Base-by-base conservation (phyloP, 2,113 vertebrate species). In the Takifugu flavidus region DNA sequence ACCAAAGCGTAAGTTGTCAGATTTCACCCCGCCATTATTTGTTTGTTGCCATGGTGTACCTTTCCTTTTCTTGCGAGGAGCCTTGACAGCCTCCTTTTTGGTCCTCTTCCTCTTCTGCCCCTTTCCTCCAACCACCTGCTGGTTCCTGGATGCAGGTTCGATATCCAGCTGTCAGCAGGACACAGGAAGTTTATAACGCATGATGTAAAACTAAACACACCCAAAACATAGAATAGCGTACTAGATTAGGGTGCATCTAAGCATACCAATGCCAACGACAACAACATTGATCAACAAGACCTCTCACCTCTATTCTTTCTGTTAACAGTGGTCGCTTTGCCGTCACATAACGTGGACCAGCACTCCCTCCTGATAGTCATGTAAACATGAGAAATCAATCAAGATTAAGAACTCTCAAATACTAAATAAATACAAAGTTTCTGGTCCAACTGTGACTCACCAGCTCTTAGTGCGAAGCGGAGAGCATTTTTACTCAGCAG, bases 401-500 rank as follows among this genome's bases (percentile, higher is more conserved):
- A 45, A 14, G 42, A 43, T 13, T 13, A 45, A 1, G 44, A 15
- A 4, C 45, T n/a, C 45, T 47, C 6, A 15, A 46, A 47, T n/a
- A 47, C 13, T 47, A 4, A 47, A 14, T 47, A 5, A 47, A 47
- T 10, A 8, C 34, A 39, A 1, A 39, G 34, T 2, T 31, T 31
- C 29, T 31, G 29, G 29, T 45, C 44, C 8, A 15, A 4, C 12
- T 26, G 34, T 83, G 84, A 53, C 81, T 77, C 86, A 98, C 95
- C 93, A 82, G 87, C 89, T 14, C 88, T 79, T 3, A 91, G 65
- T 0, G 71, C 82, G 1, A 94, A 83, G 0, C 92, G 88, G 53
- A 94, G 75, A 0, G 90, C 77, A 25, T 91, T 92, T 67, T 91
- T 98, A 61, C 79, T 92, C 64, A 98, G 73, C 70, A 98, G 91